These are phyloP conservation scores for Heteromormyrus szaboi DNA, from an alignment of 2,797 vertebrate genomes.

Conservation along the genomic window DNA sequence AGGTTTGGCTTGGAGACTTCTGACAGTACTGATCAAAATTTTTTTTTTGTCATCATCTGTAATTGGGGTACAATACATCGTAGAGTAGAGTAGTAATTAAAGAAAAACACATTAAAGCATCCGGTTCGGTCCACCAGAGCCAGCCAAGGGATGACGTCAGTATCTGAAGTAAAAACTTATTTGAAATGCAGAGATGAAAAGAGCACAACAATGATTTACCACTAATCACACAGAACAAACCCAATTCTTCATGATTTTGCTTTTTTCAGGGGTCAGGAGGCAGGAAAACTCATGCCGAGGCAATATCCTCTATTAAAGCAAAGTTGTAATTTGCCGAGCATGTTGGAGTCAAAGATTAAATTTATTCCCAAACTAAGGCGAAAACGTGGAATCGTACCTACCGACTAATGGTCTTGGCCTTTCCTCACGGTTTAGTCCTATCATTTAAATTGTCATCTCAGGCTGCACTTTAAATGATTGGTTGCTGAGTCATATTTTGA, in stretches of 20 bases:
- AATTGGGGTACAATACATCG: background rate
- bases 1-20: background rate
- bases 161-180: background rate
- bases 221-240: constrained; percentile 6
- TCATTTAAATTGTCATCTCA: constrained; percentile 10
- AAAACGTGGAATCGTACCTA: background rate
- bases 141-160: background rate
- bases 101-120: constrained; percentile 3
- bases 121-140: background rate
- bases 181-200: background rate
- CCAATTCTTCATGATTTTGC: background rate
- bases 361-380: background rate
- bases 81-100: background rate
- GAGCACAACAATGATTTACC: background rate
- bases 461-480: background rate
- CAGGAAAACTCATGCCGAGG: background rate
- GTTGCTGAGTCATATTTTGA: constrained; percentile 10
- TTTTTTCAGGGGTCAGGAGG: background rate
- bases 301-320: background rate
- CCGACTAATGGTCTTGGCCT: background rate
- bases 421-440: background rate
- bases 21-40: background rate
- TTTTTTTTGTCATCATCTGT: background rate
- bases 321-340: background rate
- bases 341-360: background rate